Base-by-base conservation (phyloP, 2,888 invertebrate genomes). In the Cephus spinipes region DNA sequence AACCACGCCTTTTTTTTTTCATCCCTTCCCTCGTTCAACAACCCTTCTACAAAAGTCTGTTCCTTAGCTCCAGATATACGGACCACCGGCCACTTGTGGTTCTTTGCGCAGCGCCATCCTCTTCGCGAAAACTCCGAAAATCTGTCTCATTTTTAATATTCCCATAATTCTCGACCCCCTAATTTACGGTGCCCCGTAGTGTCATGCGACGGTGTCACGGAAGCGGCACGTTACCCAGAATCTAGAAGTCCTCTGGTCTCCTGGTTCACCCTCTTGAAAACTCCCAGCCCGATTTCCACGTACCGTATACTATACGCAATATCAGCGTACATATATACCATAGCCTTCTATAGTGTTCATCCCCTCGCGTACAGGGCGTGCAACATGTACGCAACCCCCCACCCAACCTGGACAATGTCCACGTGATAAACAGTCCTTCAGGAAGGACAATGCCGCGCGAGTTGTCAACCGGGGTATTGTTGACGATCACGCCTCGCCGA, bases 371-470 rank as follows among this genome's bases (percentile, higher is more conserved):
- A 55, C 11, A 23, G 23, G 55, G 23, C 9, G 23, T 2, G 23
- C 55, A 23, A 55, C 55, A 23, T 55, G 55, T 55, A 55, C 55
- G 23, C 55, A 2, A 55, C 4, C 31, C 71, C 71, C 76, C 81
- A 84, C 86, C 85, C 79, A 77, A 32, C 82, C 55, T 78, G 83
- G 86, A 89, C 88, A 89, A 89, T 89, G 88, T 85, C 83, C 81
- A 81, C 36, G 76, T 79, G 79, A 79, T 79, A 79, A 79, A 79
- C 79, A 35, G 79, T 79, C 79, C 79, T 76, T 76, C 79, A 76
- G 79, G 76, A 79, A 68, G 79, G 76, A 79, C 79, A 79, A 79
- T 79, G 79, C 76, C 76, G 73, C 79, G 76, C 76, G 79, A 76
- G 76, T 73, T 79, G 76, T 76, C 76, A 76, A 73, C 69, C 34